A percentile compares a stretch with the other conserved stretches of the same genome.
Evolutionary conservation across 1,140 invertebrate species (phyloP).

Genomic region (Neuroterus valhalla): DNA sequence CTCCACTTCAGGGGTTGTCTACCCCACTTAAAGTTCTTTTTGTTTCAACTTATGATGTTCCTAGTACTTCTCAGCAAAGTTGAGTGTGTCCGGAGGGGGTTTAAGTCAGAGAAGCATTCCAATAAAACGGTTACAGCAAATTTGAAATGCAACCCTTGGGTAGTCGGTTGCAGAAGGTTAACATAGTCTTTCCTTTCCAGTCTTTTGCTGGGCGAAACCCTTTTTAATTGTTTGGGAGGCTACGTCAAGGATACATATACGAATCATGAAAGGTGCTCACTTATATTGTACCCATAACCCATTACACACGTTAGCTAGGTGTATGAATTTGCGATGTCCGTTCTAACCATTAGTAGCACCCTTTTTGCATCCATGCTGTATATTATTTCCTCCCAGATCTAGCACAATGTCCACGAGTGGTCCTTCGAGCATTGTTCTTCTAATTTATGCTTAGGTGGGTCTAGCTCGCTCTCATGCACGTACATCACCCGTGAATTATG

Average conservation of each 20-base stretch:
- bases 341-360: conserved; percentile 18
- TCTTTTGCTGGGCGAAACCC: conserved; percentile 24
- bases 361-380: conserved; percentile 30
- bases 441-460: conserved; percentile 39
- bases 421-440: conserved; percentile 39
- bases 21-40: not conserved
- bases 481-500: conserved; percentile 41
- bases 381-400: conserved; percentile 32
- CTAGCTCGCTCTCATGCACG: conserved; percentile 38
- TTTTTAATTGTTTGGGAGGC: conserved; percentile 34
- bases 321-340: conserved; percentile 36
- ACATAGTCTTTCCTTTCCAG: conserved; percentile 19
- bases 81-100: not conserved
- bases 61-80: not conserved
- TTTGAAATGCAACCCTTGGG: conserved; percentile 21
- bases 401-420: conserved; percentile 33
- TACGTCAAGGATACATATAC: conserved; percentile 22
- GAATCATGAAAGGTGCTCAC: not conserved
- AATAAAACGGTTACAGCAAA: conserved; percentile 32
- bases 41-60: not conserved
- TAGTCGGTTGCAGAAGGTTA: conserved; percentile 26
- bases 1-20: too few species aligned
- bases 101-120: not conserved
- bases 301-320: not conserved
- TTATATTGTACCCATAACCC: conserved; percentile 3